Base-by-base conservation (phyloP, 2,888 invertebrate species). In the Actias luna region DNA sequence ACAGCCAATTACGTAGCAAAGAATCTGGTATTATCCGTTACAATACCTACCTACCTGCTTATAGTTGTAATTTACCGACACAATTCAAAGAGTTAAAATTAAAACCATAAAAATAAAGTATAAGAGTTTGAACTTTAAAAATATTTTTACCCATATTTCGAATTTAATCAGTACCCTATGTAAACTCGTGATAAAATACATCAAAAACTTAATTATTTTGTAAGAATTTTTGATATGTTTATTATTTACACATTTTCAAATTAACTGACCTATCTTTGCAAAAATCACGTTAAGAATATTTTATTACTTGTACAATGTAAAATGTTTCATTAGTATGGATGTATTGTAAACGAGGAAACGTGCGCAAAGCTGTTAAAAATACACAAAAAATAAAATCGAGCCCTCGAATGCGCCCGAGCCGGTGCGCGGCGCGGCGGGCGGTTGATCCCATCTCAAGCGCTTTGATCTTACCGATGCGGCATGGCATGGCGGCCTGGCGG, bases 401-500 rank as follows among this genome's bases (percentile, higher is more conserved):
- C 82, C 78, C 76, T 76, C 77, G 75, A 76, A 75, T 72, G 78
- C 75, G 76, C 75, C 67, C 77, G 75, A 76, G 75, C 76, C 71
- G 78, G 75, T 75, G 74, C 67, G 69, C 64, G 69, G 58, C 50
- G 50, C 62, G 69, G 75, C 73, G 77, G 79, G 79, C 80, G 79
- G 81, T 79, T 64, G 89, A 88, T 89, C 80, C 83, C 85, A 89
- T 89, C 88, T 87, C 72, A 70, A 68, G 62, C 62, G 67, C 83
- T 89, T 90, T 90, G 88, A 89, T 85, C 80, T 85, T 70, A 71
- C 88, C 88, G 87, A 79, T 62, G 67, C 62, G 64, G 66, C 69
- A 69, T 66, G 63, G 75, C 74, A n/a, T n/a, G n/a, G 74, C 64
- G 61, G 63, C 42, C 59, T 55, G 64, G 61, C 42, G n/a, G 22